Evolutionary conservation across 2,888 invertebrate genomes (phyloP).

Genomic region (Lasioglossum lativentre): DNA sequence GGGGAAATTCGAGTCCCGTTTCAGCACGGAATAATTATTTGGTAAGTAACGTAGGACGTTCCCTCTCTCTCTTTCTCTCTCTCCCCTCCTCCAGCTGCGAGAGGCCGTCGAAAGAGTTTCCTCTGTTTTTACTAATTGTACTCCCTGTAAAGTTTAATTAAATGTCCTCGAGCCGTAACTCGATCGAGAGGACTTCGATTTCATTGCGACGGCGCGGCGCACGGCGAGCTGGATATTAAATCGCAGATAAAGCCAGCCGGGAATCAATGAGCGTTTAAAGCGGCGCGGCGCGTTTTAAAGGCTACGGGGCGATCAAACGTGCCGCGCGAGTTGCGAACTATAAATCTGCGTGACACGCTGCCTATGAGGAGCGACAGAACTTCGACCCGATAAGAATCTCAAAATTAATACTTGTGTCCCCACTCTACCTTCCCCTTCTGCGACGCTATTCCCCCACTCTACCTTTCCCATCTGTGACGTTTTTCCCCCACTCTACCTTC

Average conservation of each 20-base stretch:
- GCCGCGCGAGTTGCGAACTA: neutral
- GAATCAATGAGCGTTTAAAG: slow-evolving; percentile 10
- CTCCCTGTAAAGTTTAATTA: slow-evolving; percentile 40
- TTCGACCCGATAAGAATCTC: neutral
- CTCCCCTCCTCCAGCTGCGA: neutral
- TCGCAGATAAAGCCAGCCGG: neutral
- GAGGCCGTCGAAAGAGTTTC: neutral
- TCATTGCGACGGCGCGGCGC: neutral
- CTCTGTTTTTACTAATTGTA: slow-evolving; percentile 6
- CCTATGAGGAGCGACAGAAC: neutral
- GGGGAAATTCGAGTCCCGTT: neutral
- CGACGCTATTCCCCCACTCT: no score
- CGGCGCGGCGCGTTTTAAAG: neutral
- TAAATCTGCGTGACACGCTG: neutral
- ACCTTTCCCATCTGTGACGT: no score
- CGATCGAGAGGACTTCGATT: slow-evolving; percentile 21
- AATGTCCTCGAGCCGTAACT: slow-evolving; percentile 20
- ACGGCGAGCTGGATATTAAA: neutral
- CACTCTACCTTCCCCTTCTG: no score
- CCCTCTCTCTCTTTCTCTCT: neutral
- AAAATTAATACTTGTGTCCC: no score
- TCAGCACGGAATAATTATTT: slow-evolving; percentile 14
- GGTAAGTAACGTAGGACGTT: neutral
- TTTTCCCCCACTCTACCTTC: no score
- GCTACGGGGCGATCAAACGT: neutral